Conservation (phyloP, 2,888 invertebrate genomes). For the Cheiracanthium punctorium region DNA sequence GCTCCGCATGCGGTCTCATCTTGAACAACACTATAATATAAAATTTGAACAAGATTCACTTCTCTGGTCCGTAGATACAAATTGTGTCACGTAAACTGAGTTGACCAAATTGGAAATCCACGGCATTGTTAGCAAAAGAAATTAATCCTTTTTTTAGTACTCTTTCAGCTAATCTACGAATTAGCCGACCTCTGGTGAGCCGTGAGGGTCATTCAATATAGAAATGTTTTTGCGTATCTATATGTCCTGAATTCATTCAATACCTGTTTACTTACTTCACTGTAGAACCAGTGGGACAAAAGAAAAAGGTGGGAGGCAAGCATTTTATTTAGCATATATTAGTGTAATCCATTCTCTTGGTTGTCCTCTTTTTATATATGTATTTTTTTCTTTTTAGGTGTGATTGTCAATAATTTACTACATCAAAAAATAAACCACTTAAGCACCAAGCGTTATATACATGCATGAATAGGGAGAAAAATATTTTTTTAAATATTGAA, state of each 20-base stretch:
- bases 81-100: slow-evolving; percentile 1
- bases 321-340: not conserved
- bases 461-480: slow-evolving; percentile 7
- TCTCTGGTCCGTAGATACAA: not conserved
- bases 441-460: slow-evolving; percentile 31
- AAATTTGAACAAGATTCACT: not conserved
- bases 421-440: slow-evolving; percentile 46
- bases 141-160: not conserved
- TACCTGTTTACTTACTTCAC: slow-evolving; percentile 20
- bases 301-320: no score
- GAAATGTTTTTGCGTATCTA: not conserved
- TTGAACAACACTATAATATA: not conserved
- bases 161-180: not conserved
- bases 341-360: not conserved
- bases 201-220: slow-evolving; percentile 23
- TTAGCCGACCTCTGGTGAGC: slow-evolving; percentile 49
- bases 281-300: slow-evolving; percentile 55
- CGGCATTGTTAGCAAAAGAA: not conserved
- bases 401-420: slow-evolving; percentile 61
- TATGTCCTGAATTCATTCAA: not conserved
- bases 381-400: slow-evolving; percentile 12
- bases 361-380: no score
- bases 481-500: not conserved
- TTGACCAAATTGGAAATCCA: no score
- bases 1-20: no score